Base-by-base conservation (phyloP, 2,888 invertebrate species). In the Apantesis nais region DNA sequence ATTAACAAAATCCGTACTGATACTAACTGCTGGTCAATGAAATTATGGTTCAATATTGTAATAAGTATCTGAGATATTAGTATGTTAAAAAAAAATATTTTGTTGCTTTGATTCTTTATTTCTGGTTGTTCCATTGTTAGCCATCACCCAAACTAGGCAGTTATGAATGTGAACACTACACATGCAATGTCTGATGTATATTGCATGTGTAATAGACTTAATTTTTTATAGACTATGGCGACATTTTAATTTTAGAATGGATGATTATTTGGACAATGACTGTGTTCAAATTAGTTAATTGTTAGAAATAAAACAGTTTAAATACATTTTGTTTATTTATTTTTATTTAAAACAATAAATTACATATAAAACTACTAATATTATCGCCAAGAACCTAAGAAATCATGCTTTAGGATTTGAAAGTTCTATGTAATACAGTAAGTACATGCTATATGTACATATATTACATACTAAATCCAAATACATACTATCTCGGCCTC, bases 261-360 rank as follows among this genome's bases (percentile, higher is more conserved):
- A 79, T 82, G 82, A 80, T 79, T 85, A 85, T 83, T 86, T 69
- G 69, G 73, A 65, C 78, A 80, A 85, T 78, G 71, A 77, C 81
- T 85, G 85, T 83, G 83, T 77, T 74, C 76, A 71, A 87, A 84
- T 85, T 88, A 84, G 81, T 85, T 74, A 68, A 58, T 81, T 85
- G 89, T 90, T 90, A 86, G 85, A 89, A 92, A 89, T 89, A 90
- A 91, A 91, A 89, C 71, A 41, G 74, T 77, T 71, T 52, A 85
- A 80, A 74, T 78, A 73, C 64, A 69, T 65, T 66, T 62, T 66
- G 3, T 58, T 29, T 19, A 61, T 52, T 66, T 44, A 62, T 58
- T 25, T 55, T 70, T 58, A 25, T 37, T 61, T 34, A 44, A 48
- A 31, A 31, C 44, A 41, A 58, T 29, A 39, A 37, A 58, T 19